These are phyloP conservation scores for Oreochromis grahami DNA, from an alignment of 2,797 vertebrate genomes.

Conservation along the genomic window DNA sequence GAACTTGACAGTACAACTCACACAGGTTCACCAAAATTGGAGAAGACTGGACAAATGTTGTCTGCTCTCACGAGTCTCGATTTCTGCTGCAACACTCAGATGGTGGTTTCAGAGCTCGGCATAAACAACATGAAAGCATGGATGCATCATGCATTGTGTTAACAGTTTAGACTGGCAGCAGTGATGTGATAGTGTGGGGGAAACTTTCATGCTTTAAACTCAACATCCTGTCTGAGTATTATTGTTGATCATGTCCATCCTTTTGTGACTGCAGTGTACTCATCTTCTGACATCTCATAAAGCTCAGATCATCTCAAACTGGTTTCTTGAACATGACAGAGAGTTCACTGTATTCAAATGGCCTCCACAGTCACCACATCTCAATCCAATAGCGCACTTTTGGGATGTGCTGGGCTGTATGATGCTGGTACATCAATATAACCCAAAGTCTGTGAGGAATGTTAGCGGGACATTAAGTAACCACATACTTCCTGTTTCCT, in stretches of 20 bases:
- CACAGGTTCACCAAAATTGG: background rate
- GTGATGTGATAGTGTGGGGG: background rate
- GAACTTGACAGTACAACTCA: background rate
- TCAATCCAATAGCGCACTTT: accelerated
- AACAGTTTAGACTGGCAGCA: background rate
- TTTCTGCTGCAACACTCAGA: background rate
- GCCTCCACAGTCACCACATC: background rate
- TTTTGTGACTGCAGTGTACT: background rate
- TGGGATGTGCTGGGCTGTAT: background rate
- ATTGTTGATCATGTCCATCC: background rate
- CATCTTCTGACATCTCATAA: accelerated
- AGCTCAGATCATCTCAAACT: background rate
- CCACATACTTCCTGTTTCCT: background rate
- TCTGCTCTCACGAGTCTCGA: background rate
- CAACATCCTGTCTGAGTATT: background rate
- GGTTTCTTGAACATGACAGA: background rate
- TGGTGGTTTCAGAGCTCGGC: background rate
- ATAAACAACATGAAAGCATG: background rate
- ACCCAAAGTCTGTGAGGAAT: background rate
- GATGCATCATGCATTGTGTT: background rate
- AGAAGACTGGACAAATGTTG: background rate
- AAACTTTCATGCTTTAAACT: background rate
- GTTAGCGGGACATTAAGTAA: accelerated
- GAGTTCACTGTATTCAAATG: background rate
- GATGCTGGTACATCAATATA: background rate